A percentile compares a stretch with the other conserved stretches of the same genome.
Evolutionary conservation across 2,113 vertebrate genomes (phyloP).

Genomic region (Gracilinanus agilis): DNA sequence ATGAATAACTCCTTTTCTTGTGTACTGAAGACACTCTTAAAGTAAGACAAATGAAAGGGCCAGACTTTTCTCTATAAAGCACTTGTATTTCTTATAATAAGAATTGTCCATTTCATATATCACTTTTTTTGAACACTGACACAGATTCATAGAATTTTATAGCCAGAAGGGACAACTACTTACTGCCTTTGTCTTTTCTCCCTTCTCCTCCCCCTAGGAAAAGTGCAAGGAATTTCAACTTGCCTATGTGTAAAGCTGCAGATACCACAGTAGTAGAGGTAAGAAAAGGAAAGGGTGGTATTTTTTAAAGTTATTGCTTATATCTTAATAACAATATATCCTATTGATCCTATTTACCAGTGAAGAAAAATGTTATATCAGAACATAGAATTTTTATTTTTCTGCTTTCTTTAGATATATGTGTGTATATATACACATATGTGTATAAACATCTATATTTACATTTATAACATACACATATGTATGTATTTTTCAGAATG

Average conservation of each 20-base stretch:
- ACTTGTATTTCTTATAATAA: neutral
- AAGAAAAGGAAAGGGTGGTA: conserved; percentile 58
- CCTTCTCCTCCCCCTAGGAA: conserved; percentile 84
- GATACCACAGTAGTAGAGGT: conserved; percentile 96
- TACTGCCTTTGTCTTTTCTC: conserved; percentile 31
- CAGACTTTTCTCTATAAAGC: conserved; percentile 12
- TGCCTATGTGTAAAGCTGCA: conserved; percentile 99
- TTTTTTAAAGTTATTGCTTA: neutral
- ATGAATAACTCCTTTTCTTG: conserved; percentile 42
- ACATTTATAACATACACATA: too few species aligned
- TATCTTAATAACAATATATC: conserved; percentile 7
- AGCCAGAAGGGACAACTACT: neutral
- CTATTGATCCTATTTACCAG: neutral
- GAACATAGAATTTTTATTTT: neutral
- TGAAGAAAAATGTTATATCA: neutral
- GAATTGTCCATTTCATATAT: conserved; percentile 39
- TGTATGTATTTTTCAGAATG: neutral
- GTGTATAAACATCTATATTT: too few species aligned
- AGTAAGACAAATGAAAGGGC: conserved; percentile 20
- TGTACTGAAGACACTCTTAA: neutral
- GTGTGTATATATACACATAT: neutral
- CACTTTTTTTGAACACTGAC: conserved; percentile 21
- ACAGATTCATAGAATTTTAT: conserved; percentile 23
- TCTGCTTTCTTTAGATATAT: neutral
- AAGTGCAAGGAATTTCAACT: conserved; percentile 98